A percentile compares a stretch with the other conserved stretches of the same genome.
phyloP scores from a whole-genome alignment of 2,888 invertebrate genomes.

The Ochropacha duplaris region DNA sequence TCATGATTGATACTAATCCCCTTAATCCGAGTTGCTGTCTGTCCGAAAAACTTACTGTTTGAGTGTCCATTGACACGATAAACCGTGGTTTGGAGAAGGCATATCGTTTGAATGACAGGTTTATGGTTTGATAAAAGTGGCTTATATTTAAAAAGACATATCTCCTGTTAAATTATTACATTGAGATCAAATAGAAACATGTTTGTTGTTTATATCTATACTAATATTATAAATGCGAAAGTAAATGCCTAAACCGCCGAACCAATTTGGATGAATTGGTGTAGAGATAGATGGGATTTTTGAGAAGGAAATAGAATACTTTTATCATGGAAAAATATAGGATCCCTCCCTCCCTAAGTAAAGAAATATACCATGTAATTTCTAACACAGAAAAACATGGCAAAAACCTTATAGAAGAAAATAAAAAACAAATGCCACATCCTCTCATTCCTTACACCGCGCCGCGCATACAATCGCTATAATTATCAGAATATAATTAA shows the following conservation, averaged over 20 bases:
- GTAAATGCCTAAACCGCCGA: too few relatives aligned
- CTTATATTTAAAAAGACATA: not conserved
- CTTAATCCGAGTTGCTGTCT: constrained; percentile 62
- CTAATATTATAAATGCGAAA: too few relatives aligned
- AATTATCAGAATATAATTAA: constrained; percentile 24
- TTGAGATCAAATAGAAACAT: too few relatives aligned
- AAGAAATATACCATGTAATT: not conserved
- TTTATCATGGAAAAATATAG: too few relatives aligned
- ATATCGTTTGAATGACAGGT: not conserved
- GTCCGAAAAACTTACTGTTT: constrained; percentile 45
- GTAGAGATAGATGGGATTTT: too few relatives aligned
- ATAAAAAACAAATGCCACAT: constrained; percentile 2
- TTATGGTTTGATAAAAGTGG: not conserved
- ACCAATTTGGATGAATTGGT: too few relatives aligned
- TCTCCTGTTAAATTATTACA: too few relatives aligned
- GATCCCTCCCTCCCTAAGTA: too few relatives aligned
- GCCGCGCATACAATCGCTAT: constrained; percentile 10
- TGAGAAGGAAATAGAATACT: too few relatives aligned
- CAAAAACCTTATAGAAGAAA: not conserved
- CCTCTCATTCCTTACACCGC: not conserved
- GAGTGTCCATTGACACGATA: constrained; percentile 18
- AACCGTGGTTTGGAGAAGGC: constrained; percentile 3
- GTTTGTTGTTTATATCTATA: too few relatives aligned
- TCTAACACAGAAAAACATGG: not conserved
- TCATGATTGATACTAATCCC: constrained; percentile 78